Evolutionary conservation across 2,113 vertebrate species (phyloP).

Genomic region (Martes martes): DNA sequence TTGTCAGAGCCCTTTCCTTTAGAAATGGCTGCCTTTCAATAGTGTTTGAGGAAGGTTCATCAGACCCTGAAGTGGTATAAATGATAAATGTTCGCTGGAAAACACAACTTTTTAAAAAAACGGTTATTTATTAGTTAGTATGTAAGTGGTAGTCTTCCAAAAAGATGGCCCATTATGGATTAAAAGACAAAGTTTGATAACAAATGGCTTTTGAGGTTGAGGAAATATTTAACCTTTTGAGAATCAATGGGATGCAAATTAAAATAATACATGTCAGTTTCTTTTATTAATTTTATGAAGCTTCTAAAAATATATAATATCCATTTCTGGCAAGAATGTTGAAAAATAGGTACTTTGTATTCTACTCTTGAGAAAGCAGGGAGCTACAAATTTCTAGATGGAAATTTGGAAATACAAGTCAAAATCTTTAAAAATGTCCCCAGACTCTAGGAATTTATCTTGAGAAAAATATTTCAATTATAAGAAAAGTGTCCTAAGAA

Average conservation of each 20-base stretch:
- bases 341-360: not conserved
- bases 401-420: not conserved
- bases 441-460: not conserved
- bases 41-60: not conserved
- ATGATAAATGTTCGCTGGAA: conserved; percentile 14
- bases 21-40: not conserved
- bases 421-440: not conserved
- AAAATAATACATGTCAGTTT: not conserved
- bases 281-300: conserved; percentile 9
- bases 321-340: not conserved
- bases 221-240: not conserved
- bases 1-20: not conserved
- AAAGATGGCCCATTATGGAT: not conserved
- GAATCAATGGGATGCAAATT: not conserved
- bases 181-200: not conserved
- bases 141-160: not conserved
- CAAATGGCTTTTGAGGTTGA: not conserved
- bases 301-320: not conserved
- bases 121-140: not conserved
- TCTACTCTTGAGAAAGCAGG: not conserved
- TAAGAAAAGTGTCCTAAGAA: not conserved
- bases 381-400: not conserved
- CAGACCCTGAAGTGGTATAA: not conserved
- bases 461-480: not conserved
- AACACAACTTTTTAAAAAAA: not conserved